Evolutionary conservation across 2,797 vertebrate genomes (phyloP).

Genomic region (Myripristis murdjan): DNA sequence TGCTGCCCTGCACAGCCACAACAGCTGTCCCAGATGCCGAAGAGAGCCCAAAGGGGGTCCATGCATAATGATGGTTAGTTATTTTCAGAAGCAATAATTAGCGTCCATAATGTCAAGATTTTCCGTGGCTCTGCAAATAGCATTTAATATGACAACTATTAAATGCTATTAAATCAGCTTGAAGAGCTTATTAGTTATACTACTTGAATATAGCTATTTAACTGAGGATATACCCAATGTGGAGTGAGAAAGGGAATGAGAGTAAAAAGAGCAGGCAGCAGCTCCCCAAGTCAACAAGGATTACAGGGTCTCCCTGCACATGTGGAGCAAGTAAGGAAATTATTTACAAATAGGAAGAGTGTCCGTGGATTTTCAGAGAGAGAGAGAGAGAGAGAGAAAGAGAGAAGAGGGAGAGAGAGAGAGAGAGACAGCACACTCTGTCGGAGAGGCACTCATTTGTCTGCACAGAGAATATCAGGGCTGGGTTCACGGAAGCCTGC

Average conservation of each 20-base stretch:
- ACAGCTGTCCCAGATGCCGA: constrained; percentile 57
- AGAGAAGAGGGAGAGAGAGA: too few species aligned
- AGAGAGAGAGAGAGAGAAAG: neutral
- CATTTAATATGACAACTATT: constrained; percentile 72
- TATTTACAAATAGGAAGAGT: constrained; percentile 15
- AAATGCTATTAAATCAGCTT: constrained; percentile 69
- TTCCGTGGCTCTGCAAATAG: constrained; percentile 57
- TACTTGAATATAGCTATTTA: constrained; percentile 56
- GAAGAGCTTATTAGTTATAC: constrained; percentile 65
- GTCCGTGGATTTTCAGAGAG: neutral
- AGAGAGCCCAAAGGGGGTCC: constrained; percentile 27
- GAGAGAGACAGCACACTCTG: neutral
- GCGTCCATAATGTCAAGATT: constrained; percentile 56
- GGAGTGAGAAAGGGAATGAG: neutral
- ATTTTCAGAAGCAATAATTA: constrained; percentile 77
- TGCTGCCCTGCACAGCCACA: constrained; percentile 37
- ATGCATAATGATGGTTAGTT: constrained; percentile 52
- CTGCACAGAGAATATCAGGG: neutral
- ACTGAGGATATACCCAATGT: constrained; percentile 44
- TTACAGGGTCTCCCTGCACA: constrained; percentile 5
- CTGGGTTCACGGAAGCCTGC: constrained; percentile 1
- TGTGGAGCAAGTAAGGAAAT: constrained; percentile 5
- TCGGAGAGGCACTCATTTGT: constrained; percentile 5
- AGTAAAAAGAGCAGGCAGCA: constrained; percentile 23
- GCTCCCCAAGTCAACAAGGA: constrained; percentile 32